Evolutionary conservation across 1,140 invertebrate genomes (phyloP).

Genomic region (Drosophila persimilis): DNA sequence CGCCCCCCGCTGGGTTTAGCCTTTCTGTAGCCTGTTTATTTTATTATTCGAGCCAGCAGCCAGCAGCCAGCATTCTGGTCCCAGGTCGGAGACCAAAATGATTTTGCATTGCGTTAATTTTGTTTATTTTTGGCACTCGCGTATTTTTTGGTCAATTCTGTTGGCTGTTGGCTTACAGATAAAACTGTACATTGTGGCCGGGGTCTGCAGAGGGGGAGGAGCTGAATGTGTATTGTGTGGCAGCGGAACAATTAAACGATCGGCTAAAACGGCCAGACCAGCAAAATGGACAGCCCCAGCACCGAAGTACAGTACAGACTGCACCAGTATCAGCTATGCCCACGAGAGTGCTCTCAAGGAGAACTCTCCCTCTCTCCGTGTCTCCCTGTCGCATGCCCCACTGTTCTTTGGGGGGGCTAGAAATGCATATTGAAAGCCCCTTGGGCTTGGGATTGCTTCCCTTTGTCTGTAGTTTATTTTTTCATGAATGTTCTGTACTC

Average conservation of each 20-base stretch:
- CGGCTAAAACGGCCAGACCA: background rate
- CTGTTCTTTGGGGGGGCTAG: conserved; percentile 2
- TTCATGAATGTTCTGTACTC: background rate
- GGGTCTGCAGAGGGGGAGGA: background rate
- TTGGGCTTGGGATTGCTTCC: conserved; percentile 15
- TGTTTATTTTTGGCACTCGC: conserved; percentile 57
- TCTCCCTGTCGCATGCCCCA: background rate
- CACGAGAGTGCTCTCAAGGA: too few relatives aligned
- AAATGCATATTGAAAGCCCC: conserved; percentile 44
- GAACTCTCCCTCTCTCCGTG: too few relatives aligned
- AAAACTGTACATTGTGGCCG: conserved; percentile 35
- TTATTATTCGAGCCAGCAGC: conserved; percentile 54
- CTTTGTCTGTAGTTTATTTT: conserved; percentile 28
- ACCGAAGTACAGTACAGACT: background rate
- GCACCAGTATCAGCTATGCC: too few relatives aligned
- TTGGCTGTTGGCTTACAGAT: conserved; percentile 32
- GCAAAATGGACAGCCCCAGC: conserved; percentile 11
- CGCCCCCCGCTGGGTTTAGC: conserved; percentile 31
- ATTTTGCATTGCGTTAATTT: conserved; percentile 68
- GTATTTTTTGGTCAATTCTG: conserved; percentile 50
- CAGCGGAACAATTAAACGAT: conserved; percentile 52
- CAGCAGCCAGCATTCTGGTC: conserved; percentile 30
- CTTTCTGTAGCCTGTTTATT: conserved; percentile 46
- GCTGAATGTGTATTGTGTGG: background rate
- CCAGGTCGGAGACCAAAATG: conserved; percentile 45